These are phyloP conservation scores for Aphelinus atriplicis DNA, from an alignment of 1,140 invertebrate genomes.

Conservation along the genomic window DNA sequence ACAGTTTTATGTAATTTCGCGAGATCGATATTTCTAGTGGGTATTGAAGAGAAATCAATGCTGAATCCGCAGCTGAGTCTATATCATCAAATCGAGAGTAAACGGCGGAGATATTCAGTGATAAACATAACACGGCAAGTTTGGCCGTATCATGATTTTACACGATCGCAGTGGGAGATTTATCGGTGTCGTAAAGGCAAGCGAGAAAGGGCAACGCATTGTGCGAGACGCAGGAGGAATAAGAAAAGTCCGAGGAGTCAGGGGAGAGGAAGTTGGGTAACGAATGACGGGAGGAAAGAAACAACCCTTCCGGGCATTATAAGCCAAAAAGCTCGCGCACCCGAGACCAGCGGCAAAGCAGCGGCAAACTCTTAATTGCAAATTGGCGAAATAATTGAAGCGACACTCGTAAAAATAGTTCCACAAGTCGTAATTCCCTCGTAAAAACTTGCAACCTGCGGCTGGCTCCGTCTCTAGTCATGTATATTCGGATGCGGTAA, in stretches of 20 bases:
- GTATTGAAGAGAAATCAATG: no score
- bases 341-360: conserved; percentile 3
- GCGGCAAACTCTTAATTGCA: conserved; percentile 59
- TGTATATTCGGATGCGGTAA: conserved; percentile 37
- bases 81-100: no score
- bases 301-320: conserved; percentile 41
- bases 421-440: conserved; percentile 61
- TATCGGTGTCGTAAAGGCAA: conserved; percentile 47
- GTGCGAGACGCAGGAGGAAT: conserved; percentile 10
- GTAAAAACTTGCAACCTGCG: conserved; percentile 54
- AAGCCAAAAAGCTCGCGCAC: conserved; percentile 32
- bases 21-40: no score
- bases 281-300: conserved; percentile 34
- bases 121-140: conserved; percentile 38
- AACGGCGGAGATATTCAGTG: conserved; percentile 34
- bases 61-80: no score
- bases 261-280: conserved; percentile 31
- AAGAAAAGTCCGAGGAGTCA: conserved; percentile 42
- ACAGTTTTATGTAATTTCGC: no score
- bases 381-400: conserved; percentile 65
- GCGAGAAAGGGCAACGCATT: background rate
- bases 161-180: conserved; percentile 40
- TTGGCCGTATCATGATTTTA: conserved; percentile 35
- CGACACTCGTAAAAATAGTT: conserved; percentile 63
- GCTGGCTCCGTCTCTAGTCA: conserved; percentile 33